phyloP scores from a whole-genome alignment of 2,113 vertebrate species.

The Athene cunicularia region DNA sequence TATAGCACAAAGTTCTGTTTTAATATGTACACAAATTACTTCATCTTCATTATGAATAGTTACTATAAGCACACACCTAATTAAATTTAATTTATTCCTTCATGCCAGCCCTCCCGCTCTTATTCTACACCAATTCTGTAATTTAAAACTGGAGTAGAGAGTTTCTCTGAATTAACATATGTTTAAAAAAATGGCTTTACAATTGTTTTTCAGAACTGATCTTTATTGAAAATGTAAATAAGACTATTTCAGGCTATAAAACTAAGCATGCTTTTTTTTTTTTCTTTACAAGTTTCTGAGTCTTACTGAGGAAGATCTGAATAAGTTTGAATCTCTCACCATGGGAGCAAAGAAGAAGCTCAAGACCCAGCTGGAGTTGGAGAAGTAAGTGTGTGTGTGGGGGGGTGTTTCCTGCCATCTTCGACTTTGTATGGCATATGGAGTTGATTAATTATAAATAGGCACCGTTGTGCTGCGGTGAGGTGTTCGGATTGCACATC shows the following conservation, averaged over 20 bases:
- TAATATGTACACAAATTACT: rapidly evolving
- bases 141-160: neutral
- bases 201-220: neutral
- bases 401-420: neutral
- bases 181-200: neutral
- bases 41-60: neutral
- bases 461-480: neutral
- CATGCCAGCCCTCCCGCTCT: neutral
- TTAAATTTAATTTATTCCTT: neutral
- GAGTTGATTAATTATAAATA: neutral
- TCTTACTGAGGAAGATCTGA: constrained; percentile 96
- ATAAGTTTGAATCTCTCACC: constrained; percentile 95
- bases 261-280: neutral
- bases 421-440: neutral
- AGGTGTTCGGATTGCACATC: neutral
- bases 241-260: neutral
- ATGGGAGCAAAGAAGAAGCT: constrained; percentile 99
- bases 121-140: neutral
- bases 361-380: constrained; percentile 95
- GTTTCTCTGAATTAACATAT: neutral
- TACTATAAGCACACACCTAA: neutral
- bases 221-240: neutral
- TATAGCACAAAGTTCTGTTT: neutral
- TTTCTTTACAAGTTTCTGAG: constrained; percentile 86
- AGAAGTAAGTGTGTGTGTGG: constrained; percentile 82